Evolutionary conservation across 2,797 vertebrate species (phyloP).

Genomic region (Coilia nasus): DNA sequence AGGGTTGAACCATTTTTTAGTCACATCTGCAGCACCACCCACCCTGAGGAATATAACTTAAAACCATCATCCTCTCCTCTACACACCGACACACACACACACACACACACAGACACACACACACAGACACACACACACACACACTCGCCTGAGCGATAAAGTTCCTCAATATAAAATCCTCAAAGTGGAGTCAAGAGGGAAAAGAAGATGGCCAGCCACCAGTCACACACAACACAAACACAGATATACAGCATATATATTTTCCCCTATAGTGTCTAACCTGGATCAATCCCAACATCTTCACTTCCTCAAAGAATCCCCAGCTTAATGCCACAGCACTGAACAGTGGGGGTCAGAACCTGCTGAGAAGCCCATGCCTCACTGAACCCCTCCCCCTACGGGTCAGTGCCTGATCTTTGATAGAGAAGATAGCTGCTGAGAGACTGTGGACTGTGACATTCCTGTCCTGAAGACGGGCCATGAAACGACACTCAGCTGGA

Average conservation of each 20-base stretch:
- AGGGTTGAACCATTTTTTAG: not conserved
- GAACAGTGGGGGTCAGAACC: not conserved
- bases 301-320: no score
- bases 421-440: slow-evolving; percentile 2
- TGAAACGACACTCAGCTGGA: slow-evolving; percentile 35
- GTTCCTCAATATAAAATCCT: slow-evolving; percentile 2
- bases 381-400: no score
- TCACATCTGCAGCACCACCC: not conserved
- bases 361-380: not conserved
- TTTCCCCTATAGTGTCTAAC: no score
- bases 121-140: not conserved
- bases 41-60: not conserved
- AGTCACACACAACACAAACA: no score
- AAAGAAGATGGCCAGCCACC: not conserved
- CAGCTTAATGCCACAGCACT: no score
- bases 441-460: slow-evolving; percentile 29
- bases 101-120: no score
- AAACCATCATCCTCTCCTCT: slow-evolving; percentile 6
- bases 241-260: no score
- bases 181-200: not conserved
- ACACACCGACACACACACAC: no score
- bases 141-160: not conserved
- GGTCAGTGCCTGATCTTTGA: not conserved
- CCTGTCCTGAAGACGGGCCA: not conserved
- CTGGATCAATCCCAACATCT: no score